phyloP scores from a whole-genome alignment of 2,888 invertebrate genomes.

The Latheticus oryzae region DNA sequence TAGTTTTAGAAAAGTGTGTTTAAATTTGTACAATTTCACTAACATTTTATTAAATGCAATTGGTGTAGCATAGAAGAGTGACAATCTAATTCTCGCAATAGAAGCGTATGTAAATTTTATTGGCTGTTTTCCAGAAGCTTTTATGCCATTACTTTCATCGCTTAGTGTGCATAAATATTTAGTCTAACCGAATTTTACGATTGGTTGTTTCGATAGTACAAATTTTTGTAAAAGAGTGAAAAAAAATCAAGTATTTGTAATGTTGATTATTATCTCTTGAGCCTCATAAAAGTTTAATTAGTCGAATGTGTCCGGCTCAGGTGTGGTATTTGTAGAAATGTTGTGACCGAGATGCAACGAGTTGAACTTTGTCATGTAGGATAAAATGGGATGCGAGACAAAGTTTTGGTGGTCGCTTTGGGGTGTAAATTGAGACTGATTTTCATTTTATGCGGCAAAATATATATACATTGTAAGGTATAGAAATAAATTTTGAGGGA shows the following conservation, averaged over 20 bases:
- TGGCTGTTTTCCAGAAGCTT: conserved; percentile 21
- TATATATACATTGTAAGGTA: conserved; percentile 36
- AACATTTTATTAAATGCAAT: conserved; percentile 15
- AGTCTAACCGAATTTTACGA: conserved; percentile 5
- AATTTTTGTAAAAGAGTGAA: no score
- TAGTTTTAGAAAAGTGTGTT: background rate
- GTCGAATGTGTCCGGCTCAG: conserved; percentile 30
- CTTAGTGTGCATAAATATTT: conserved; percentile 26
- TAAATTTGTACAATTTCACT: conserved; percentile 15
- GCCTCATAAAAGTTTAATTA: conserved; percentile 38
- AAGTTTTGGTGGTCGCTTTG: conserved; percentile 37
- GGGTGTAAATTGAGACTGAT: conserved; percentile 41
- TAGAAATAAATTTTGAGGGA: conserved; percentile 36
- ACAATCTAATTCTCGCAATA: conserved; percentile 17
- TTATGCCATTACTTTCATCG: conserved; percentile 22
- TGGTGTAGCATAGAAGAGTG: conserved; percentile 5
- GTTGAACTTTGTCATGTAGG: conserved; percentile 39
- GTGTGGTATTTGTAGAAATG: conserved; percentile 27
- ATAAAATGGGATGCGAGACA: conserved; percentile 29
- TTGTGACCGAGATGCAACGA: conserved; percentile 23
- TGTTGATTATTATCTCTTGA: conserved; percentile 23
- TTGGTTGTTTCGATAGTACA: no score
- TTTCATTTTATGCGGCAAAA: conserved; percentile 39
- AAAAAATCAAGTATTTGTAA: no score
- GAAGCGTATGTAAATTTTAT: conserved; percentile 28